Evolutionary conservation across 2,797 vertebrate genomes (phyloP), one percentile per base, ranked within the genome.

Genomic region (Sebastes wilsoni): DNA sequence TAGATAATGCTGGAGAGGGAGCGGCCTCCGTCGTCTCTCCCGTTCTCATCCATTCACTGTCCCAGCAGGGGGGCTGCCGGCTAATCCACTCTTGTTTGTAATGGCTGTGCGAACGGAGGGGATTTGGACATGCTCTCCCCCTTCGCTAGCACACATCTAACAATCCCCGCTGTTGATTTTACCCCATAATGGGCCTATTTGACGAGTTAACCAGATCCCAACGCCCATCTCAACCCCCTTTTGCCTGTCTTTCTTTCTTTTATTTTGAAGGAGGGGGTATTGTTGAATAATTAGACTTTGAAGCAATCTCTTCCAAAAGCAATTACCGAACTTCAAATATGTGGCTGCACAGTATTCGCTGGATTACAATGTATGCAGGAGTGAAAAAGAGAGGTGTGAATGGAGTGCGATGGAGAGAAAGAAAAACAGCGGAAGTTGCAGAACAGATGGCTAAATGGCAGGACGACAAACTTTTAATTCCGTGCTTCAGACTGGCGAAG

Each of bases 41-140:
- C 79, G 81, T 82, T 90, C 89, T 85, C 90, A 89, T 89, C 85
- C 80, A 89, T 93, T 92, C 92, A 82, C 79, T 64, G 77, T 80
- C 91, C 83, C 88, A 79, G 90, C 86, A 89, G 91, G 91, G 85
- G 85, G 89, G 69, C 79, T 2, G 77, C 79, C 61, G 83, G 83
- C 79, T 94, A 93, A 94, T 92, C 90, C 88, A 90, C 85, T 89
- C 79, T 84, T 88, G 90, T 93, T 92, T 89, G 90, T 88, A 89
- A 93, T 83, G 88, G 84, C 83, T 86, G 73, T 59, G 79, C 1
- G 73, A 89, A 79, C 75, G 46, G 67, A 88, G 67, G 77, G 85
- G 85, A 89, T 89, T 91, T 92, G 85, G 84, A 86, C 84, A 71
- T 7, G 10, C 64, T 71, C 88, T 77, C 80, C 52, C 77, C 55